Evolutionary conservation across 2,888 invertebrate species (phyloP), one percentile per base, ranked within the genome.

Genomic region (Hipparchia semele): DNA sequence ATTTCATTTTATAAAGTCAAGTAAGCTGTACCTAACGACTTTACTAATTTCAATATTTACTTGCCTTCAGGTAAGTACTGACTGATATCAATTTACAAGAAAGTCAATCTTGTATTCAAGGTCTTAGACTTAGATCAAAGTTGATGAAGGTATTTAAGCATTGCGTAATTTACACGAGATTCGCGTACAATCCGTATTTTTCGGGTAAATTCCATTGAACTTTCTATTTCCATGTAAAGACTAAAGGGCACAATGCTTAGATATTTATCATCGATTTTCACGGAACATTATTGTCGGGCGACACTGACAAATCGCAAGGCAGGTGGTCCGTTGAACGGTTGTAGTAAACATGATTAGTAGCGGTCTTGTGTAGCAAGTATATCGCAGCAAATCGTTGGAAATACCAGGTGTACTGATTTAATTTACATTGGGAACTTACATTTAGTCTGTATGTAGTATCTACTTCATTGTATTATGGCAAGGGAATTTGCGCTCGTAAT

Each of bases 321-420:
- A 64, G 64, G 64, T 64, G 62, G 13, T n/a, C 49, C 49, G 61
- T 62, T 49, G 64, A 64, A 49, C 49, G 8, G 23, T 49, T 3
- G 49, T 49, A 51, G 62, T 62, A 49, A 64, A 64, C 64, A 64
- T 64, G 64, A 64, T 64, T 64, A 64, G 64, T 64, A 23, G 49
- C 64, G 13, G 64, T 49, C 13, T 51, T 46, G 13, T 62, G 46
- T 46, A 62, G 46, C 62, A 2, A 6, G 64, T 49, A 49, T 64
- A 64, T 51, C 1, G 10, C 64, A 49, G 9, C 49, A 49, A 64
- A 64, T 64, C 64, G 49, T 64, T 13, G 5, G 9, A 5, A 13
- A 49, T 23, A 51, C 49, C 64, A 64, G 49, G 9, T 64, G 49
- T 51, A 13, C n/a, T 49, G 4, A 49, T 23, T 13, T 23, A 58